Evolutionary conservation across 35 echinoderm and acorn worm species (phyloP), one percentile per base, ranked within the genome.

Genomic region (Apostichopus californicus): DNA sequence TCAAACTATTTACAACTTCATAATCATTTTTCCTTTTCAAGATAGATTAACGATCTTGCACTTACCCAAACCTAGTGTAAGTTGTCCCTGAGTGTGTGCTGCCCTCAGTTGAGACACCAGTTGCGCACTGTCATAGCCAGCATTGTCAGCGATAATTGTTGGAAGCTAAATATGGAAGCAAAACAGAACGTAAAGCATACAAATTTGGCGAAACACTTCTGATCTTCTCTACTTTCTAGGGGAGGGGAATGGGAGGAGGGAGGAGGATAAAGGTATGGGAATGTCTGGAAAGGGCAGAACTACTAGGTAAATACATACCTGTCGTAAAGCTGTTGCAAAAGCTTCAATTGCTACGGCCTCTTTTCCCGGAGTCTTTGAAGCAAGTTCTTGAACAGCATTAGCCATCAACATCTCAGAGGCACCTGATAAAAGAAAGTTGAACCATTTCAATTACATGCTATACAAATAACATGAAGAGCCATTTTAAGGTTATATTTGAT

Each of bases 351-450:
- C 97, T 22, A 99, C 93, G 34, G 97, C 83, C 58, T 99, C 97
- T 63, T 99, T 99, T 34, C 97, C 97, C 10, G 97, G 97, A 14
- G 97, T 99, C n/a, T 90, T 93, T 26, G 92, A 90, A 20, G 97
- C 97, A 68, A 99, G 92, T 68, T 99, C 83, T 6, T 83, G 79
- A 6, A 99, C 97, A 71, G 97, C 97, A 92, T 99, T 99, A 65
- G 97, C 93, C 97, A 99, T 99, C 91, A 99, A 78, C 97, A 99
- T 99, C 90, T 99, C 97, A 83, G 95, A 96, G 54, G 93, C 93
- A 93, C 97, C 97, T 99, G 83, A 60, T 46, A 63, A 91, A 83
- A 81, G 24, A 65, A 81, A 90, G 28, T 73, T 73, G 0, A 61
- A 61, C 1, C 12, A 61, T 11, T 61, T 61, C 7, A 9, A 61